These are phyloP conservation scores for Papilio polytes DNA, from an alignment of 1,140 invertebrate species.

Conservation along the genomic window DNA sequence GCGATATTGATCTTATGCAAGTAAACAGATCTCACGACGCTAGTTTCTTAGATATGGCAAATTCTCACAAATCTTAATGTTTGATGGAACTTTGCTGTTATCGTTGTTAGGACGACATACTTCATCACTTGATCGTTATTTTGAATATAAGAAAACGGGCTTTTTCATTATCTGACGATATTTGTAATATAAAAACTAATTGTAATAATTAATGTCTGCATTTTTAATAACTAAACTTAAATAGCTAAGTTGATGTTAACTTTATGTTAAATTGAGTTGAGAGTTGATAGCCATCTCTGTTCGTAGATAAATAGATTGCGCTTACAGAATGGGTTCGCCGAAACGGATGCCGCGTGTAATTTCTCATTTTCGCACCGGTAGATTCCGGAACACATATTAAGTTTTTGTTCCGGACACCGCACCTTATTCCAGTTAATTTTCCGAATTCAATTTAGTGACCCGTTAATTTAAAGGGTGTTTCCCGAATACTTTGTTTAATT, in stretches of 20 bases:
- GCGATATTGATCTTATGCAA: conserved; percentile 9
- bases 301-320: conserved; percentile 70
- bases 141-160: too few species aligned
- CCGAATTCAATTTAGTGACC: conserved; percentile 71
- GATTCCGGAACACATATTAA: conserved; percentile 68
- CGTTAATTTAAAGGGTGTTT: conserved; percentile 63
- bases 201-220: too few species aligned
- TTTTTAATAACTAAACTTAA: too few species aligned
- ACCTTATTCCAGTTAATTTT: conserved; percentile 73
- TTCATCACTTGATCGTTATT: not conserved
- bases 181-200: too few species aligned
- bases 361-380: conserved; percentile 71
- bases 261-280: not conserved
- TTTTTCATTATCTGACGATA: too few species aligned
- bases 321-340: conserved; percentile 61
- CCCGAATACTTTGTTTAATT: conserved; percentile 69
- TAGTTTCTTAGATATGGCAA: conserved; percentile 4
- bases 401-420: conserved; percentile 64
- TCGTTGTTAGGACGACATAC: not conserved
- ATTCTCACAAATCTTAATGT: conserved; percentile 12
- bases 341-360: conserved; percentile 73
- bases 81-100: conserved; percentile 2
- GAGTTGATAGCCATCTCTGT: conserved; percentile 50
- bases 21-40: not conserved
- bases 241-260: not conserved